phyloP scores from a whole-genome alignment of 2,797 vertebrate species.

The Eleutherodactylus coqui region DNA sequence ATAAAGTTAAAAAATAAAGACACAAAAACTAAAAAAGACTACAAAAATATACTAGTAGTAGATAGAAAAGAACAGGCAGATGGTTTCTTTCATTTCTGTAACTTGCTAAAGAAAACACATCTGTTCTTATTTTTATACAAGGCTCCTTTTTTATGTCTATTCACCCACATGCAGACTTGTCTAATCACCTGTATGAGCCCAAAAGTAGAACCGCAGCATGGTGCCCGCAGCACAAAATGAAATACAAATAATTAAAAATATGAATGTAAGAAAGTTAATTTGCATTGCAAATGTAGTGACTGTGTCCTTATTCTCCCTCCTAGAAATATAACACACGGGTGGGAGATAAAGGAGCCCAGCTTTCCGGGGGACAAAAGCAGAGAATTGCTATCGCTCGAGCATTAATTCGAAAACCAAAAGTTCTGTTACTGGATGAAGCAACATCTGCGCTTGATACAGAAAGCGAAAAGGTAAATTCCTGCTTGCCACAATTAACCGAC shows the following conservation, averaged over 20 bases:
- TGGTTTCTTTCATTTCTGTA: neutral
- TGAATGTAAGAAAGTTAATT: neutral
- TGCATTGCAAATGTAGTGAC: neutral
- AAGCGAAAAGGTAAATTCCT: slow-evolving; percentile 83
- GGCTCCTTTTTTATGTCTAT: no score
- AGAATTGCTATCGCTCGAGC: slow-evolving; percentile 87
- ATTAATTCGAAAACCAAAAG: slow-evolving; percentile 82
- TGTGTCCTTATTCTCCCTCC: neutral
- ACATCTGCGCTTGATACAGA: slow-evolving; percentile 90
- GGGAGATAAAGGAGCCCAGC: slow-evolving; percentile 88
- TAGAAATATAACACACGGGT: slow-evolving; percentile 87
- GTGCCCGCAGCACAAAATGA: neutral
- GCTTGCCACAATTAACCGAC: neutral
- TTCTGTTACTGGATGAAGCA: slow-evolving; percentile 90
- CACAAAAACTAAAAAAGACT: neutral
- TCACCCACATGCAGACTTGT: neutral
- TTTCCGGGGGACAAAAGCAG: slow-evolving; percentile 91
- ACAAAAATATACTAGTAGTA: neutral
- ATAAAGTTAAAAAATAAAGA: neutral
- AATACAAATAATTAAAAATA: neutral
- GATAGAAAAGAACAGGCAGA: neutral
- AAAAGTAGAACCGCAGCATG: neutral
- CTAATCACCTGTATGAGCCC: neutral
- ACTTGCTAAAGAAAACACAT: neutral
- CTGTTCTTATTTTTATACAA: neutral